Conservation (phyloP, 2,888 invertebrate genomes). For the Mimachlamys varia region DNA sequence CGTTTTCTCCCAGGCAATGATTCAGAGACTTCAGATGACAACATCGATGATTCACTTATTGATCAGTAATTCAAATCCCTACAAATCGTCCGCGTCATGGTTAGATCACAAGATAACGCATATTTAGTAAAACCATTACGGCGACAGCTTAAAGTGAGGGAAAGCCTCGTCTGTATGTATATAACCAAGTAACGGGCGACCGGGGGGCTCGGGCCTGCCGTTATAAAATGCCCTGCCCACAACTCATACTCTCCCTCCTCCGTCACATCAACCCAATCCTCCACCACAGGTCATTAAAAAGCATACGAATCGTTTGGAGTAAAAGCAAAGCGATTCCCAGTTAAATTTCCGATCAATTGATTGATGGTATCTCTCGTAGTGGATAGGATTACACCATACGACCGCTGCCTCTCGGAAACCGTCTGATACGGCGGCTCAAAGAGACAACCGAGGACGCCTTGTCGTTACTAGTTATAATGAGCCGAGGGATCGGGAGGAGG, state of each 20-base stretch:
- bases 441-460: not conserved
- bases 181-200: not conserved
- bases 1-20: not conserved
- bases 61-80: constrained; percentile 16
- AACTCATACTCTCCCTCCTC: not conserved
- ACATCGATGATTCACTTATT: constrained; percentile 12
- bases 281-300: constrained; percentile 9
- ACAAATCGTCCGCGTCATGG: constrained; percentile 18
- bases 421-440: not conserved
- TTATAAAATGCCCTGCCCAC: not conserved
- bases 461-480: not conserved
- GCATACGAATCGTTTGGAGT: constrained; percentile 28
- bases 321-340: constrained; percentile 16
- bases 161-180: not conserved
- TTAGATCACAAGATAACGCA: not conserved
- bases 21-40: constrained; percentile 8
- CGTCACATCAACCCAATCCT: not conserved
- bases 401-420: not conserved
- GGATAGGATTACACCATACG: constrained; percentile 22
- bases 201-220: not conserved
- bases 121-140: constrained; percentile 24
- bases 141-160: not conserved
- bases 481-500: not conserved
- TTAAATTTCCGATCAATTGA: constrained; percentile 32
- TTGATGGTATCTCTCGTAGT: not conserved